A percentile compares a stretch with the other conserved stretches of the same genome.
Conservation (phyloP, 2,888 invertebrate genomes). For the Campoletis raptor region DNA sequence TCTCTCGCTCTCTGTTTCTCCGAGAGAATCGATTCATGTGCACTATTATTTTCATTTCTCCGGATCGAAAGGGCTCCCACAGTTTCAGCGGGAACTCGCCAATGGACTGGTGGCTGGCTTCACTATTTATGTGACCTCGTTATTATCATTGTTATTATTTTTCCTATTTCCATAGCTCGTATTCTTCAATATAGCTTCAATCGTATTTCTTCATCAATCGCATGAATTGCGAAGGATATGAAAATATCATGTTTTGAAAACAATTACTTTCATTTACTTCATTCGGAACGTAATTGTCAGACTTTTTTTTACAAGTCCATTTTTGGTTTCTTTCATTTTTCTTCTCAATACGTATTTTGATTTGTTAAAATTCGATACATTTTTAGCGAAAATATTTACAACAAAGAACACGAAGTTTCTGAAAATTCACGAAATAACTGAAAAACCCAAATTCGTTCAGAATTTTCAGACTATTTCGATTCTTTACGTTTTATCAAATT, state of each 20-base stretch:
- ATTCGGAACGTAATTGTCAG: background rate
- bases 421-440: background rate
- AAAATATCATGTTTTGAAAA: background rate
- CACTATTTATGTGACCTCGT: slow-evolving; percentile 51
- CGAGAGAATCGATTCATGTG: slow-evolving; percentile 22
- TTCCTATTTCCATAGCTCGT: background rate
- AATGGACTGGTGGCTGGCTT: slow-evolving; percentile 42
- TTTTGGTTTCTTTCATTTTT: background rate
- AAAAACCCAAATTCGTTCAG: background rate
- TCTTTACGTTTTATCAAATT: background rate
- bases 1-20: background rate
- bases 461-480: background rate
- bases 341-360: background rate
- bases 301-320: background rate
- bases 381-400: background rate
- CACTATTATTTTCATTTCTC: slow-evolving; percentile 14
- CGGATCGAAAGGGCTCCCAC: slow-evolving; percentile 8
- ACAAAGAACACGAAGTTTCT: background rate
- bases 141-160: slow-evolving; percentile 34
- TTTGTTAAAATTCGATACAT: background rate
- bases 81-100: slow-evolving; percentile 43
- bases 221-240: background rate
- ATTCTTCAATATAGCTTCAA: too few relatives aligned
- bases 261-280: background rate
- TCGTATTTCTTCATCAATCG: background rate